Conservation (phyloP, 2,113 vertebrate genomes). For the Tricholaema leucomelas region DNA sequence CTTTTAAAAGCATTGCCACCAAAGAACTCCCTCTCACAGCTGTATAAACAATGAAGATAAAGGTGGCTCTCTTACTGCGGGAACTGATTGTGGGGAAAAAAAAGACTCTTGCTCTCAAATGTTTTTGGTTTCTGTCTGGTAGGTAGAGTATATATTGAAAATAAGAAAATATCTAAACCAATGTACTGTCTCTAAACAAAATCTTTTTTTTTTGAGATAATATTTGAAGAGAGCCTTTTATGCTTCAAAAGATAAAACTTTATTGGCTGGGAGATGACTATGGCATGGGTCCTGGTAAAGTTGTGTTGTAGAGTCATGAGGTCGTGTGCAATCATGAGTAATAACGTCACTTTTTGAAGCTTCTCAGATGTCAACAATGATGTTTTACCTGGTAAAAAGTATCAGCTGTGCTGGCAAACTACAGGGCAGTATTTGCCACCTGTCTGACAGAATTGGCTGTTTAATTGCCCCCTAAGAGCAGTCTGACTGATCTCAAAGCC, state of each 20-base stretch:
- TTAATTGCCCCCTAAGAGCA: neutral
- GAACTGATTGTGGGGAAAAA: neutral
- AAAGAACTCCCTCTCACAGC: neutral
- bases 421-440: neutral
- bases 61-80: neutral
- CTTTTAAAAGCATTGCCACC: neutral
- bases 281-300: neutral
- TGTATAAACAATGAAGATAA: neutral
- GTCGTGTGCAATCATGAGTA: neutral
- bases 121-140: neutral
- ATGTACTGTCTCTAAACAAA: neutral
- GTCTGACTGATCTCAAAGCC: neutral
- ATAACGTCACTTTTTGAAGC: neutral
- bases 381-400: neutral
- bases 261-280: fast-evolving
- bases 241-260: neutral
- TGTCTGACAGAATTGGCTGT: neutral
- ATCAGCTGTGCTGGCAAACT: neutral
- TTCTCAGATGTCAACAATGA: neutral
- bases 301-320: neutral
- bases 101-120: neutral
- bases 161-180: neutral
- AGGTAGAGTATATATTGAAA: neutral
- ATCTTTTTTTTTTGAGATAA: neutral
- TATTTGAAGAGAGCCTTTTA: neutral